Percentiles rank a stretch among this genome's conserved stretches.
phyloP scores from a whole-genome alignment of 2,113 vertebrate species.

The Calonectris borealis region DNA sequence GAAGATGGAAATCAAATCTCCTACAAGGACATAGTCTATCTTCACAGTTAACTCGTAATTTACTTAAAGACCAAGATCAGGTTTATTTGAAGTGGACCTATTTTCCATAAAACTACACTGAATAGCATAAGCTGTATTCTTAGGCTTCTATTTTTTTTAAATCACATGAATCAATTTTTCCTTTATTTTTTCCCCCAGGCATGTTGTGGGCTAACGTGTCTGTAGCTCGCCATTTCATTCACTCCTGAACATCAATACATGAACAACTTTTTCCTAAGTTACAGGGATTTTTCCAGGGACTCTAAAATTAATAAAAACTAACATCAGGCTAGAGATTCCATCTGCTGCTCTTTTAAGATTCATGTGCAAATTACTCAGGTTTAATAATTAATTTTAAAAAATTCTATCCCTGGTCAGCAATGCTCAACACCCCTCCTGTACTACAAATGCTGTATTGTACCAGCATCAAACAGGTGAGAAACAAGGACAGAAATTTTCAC shows the following conservation, averaged over 20 bases:
- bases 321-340: neutral
- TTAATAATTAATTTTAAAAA: neutral
- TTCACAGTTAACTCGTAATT: neutral
- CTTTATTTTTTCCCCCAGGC: neutral
- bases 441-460: neutral
- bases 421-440: neutral
- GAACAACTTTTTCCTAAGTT: neutral
- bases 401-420: neutral
- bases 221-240: neutral
- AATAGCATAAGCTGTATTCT: neutral
- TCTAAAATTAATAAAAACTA: neutral
- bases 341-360: neutral
- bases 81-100: neutral
- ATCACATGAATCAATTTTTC: neutral
- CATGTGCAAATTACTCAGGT: neutral
- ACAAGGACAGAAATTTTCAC: neutral
- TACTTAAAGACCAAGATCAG: neutral
- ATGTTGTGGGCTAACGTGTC: neutral
- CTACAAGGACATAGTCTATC: neutral
- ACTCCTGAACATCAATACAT: neutral
- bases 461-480: neutral
- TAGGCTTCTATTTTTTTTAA: fast-evolving
- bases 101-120: neutral
- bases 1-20: neutral
- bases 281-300: neutral